Conservation (phyloP, 2,888 invertebrate species). For the Volucella inflata region DNA sequence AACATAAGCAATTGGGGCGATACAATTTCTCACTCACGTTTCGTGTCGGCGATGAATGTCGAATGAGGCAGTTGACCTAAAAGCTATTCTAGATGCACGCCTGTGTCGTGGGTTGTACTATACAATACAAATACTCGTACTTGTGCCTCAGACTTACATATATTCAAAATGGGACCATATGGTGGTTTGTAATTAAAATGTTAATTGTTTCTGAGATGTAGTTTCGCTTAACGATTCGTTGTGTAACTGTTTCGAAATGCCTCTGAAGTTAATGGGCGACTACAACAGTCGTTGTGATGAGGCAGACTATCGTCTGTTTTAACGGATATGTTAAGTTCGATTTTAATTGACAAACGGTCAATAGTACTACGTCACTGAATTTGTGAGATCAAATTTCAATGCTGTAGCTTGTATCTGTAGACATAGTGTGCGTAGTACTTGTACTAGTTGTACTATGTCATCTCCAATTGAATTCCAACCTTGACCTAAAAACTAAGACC, state of each 20-base stretch:
- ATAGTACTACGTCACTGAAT: too few relatives aligned
- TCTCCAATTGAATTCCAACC: too few relatives aligned
- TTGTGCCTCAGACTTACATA: not conserved
- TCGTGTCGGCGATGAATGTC: conserved; percentile 71
- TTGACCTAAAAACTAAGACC: too few relatives aligned
- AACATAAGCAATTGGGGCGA: conserved; percentile 35
- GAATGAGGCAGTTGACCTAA: conserved; percentile 71
- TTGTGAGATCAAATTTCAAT: too few relatives aligned
- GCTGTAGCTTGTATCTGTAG: too few relatives aligned
- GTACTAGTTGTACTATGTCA: too few relatives aligned
- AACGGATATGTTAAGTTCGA: too few relatives aligned
- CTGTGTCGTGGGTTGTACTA: conserved; percentile 43
- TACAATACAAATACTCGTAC: too few relatives aligned
- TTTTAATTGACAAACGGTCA: too few relatives aligned
- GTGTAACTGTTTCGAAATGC: not conserved
- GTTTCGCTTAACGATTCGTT: conserved; percentile 27
- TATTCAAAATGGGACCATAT: conserved; percentile 42
- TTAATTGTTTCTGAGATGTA: conserved; percentile 43
- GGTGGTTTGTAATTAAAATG: conserved; percentile 63
- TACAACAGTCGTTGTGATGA: not conserved
- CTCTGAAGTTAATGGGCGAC: not conserved
- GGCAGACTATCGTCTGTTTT: too few relatives aligned
- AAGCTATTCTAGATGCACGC: conserved; percentile 56
- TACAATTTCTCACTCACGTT: conserved; percentile 62
- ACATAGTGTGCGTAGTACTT: too few relatives aligned